Base-by-base conservation (phyloP, 2,797 vertebrate species). In the Echeneis naucrates region DNA sequence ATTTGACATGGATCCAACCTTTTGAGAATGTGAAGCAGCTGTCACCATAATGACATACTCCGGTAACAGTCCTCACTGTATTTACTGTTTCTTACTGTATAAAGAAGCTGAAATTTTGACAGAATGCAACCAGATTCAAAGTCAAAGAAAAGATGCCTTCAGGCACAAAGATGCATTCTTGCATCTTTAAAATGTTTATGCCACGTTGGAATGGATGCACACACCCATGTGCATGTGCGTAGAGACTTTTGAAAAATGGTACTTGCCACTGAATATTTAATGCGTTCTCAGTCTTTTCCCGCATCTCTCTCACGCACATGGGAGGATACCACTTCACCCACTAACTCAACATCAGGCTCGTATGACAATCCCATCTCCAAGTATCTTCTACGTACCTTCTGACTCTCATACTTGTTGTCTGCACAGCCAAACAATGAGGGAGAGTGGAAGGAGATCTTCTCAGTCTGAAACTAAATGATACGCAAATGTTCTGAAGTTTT, bases 391-490 rank as follows among this genome's bases (percentile, higher is more conserved):
- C 55, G 50, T 64, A 64, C 67, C 48, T 51, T 52, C 54, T 37
- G 55, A 66, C 70, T 47, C 55, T 63, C 69, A 11, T 24, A 44
- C 71, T 44, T 62, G 55, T 57, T 77, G 66, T 37, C 54, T 58
- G 45, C 66, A 37, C 51, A 48, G 47, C 45, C 57, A 75, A 64
- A 68, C 37, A 76, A 50, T 12, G n/a, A 27, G 60, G 60, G 17
- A 17, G 64, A 68, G 63, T 54, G 50, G 76, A 67, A 80, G 72
- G 38, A 42, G 54, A 82, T 66, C 57, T 68, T 75, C 70, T 81
- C 52, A 53, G 63, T 68, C 75, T 82, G 76, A 84, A 80, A 69
- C 51, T 56, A 84, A 83, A 87, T 79, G 68, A 61, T 61, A 75
- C 55, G 75, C 72, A 87, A 88, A 82, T 47, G 33, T 70, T 60